phyloP scores from a whole-genome alignment of 2,888 invertebrate genomes.

The Gisinianus flammeolus region DNA sequence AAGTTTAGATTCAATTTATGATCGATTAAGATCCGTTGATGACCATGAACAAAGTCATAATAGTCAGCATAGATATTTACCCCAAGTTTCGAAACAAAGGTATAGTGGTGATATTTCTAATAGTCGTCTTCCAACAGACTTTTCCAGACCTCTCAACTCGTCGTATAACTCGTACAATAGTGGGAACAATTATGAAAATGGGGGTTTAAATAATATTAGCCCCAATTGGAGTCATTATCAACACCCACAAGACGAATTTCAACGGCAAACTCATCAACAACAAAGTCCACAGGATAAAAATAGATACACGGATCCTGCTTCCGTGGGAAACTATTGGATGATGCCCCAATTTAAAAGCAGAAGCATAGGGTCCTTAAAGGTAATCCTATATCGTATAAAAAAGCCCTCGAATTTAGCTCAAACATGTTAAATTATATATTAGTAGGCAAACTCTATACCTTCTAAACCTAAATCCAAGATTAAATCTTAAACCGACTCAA shows the following conservation, averaged over 20 bases:
- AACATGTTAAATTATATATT: too few relatives aligned
- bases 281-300: constrained; percentile 8
- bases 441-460: too few relatives aligned
- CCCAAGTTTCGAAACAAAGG: neutral
- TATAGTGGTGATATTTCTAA: neutral
- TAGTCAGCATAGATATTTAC: neutral
- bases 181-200: constrained; percentile 14
- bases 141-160: constrained; percentile 2
- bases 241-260: neutral
- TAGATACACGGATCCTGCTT: neutral
- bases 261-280: neutral
- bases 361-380: constrained; percentile 56
- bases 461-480: too few relatives aligned
- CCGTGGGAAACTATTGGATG: constrained; percentile 30
- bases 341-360: constrained; percentile 43
- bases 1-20: constrained; percentile 58
- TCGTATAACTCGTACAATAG: neutral
- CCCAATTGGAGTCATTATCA: constrained; percentile 27
- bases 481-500: too few relatives aligned
- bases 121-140: constrained; percentile 7
- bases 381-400: constrained; percentile 46
- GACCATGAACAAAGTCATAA: constrained; percentile 18
- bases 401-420: too few relatives aligned
- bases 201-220: neutral
- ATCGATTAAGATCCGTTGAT: constrained; percentile 46